Conservation (phyloP, 2,888 invertebrate genomes). For the Anodontia alba region DNA sequence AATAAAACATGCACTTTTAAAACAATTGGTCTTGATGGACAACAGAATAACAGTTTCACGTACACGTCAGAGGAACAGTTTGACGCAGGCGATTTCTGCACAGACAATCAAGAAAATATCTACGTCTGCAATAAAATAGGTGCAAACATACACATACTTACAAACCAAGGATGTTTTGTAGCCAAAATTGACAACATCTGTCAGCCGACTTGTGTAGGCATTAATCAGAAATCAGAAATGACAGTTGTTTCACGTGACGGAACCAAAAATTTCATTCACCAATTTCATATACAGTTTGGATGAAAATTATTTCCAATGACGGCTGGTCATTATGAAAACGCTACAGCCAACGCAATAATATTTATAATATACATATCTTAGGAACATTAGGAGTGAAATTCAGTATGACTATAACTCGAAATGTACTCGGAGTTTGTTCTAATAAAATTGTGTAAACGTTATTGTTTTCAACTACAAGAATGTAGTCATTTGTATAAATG, state of each 20-base stretch:
- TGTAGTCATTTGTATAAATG: no score
- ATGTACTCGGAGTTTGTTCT: no score
- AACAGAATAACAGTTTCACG: neutral
- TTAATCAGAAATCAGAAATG: neutral
- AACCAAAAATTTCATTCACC: neutral
- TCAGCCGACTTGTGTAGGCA: neutral
- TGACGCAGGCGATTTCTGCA: neutral
- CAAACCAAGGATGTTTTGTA: neutral
- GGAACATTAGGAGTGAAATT: no score
- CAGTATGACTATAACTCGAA: no score
- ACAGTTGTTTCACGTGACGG: neutral
- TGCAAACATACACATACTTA: neutral
- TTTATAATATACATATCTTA: no score
- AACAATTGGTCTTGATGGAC: neutral
- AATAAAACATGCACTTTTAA: neutral
- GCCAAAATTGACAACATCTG: neutral
- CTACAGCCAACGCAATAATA: no score
- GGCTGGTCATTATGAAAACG: no score
- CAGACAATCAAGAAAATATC: neutral
- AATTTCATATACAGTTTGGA: no score
- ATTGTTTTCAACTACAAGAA: no score
- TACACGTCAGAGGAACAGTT: neutral
- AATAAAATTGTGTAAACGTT: no score
- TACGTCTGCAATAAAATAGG: neutral
- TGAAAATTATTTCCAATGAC: no score